phyloP scores from a whole-genome alignment of 2,888 invertebrate species.

The Hemistola chrysoprasaria region DNA sequence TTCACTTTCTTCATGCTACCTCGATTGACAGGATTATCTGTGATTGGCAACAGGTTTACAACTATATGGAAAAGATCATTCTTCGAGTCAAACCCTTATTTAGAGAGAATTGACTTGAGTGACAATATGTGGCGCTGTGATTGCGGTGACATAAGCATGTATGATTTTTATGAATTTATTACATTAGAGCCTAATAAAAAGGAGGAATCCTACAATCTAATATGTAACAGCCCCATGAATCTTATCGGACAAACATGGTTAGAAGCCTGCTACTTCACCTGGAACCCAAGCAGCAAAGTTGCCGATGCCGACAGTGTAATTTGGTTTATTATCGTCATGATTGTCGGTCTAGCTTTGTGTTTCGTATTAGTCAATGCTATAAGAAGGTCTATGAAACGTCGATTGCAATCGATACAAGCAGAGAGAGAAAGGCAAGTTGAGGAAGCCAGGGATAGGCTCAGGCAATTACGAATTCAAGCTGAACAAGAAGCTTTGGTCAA shows the following conservation, averaged over 20 bases:
- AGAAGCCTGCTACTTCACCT: constrained; percentile 83
- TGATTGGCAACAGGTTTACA: constrained; percentile 88
- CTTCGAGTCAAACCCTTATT: constrained; percentile 82
- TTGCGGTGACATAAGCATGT: constrained; percentile 83
- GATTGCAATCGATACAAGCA: constrained; percentile 70
- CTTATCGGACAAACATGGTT: constrained; percentile 86
- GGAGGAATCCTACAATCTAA: constrained; percentile 72
- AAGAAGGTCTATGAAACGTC: constrained; percentile 79
- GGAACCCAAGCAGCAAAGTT: constrained; percentile 75
- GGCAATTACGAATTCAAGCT: constrained; percentile 75
- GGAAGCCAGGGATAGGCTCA: constrained; percentile 81
- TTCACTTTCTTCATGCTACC: constrained; percentile 84
- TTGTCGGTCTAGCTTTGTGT: constrained; percentile 78
- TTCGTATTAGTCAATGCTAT: constrained; percentile 79
- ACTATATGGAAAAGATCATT: constrained; percentile 81
- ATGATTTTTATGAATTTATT: constrained; percentile 83
- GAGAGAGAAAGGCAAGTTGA: constrained; percentile 81
- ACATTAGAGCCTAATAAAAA: constrained; percentile 81
- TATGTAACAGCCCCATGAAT: constrained; percentile 85
- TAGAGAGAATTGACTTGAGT: constrained; percentile 82
- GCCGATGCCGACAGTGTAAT: constrained; percentile 76
- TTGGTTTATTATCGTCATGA: constrained; percentile 81
- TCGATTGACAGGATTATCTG: constrained; percentile 81
- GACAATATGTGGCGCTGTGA: constrained; percentile 92
- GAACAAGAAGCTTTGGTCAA: constrained; percentile 81